phyloP scores from a whole-genome alignment of 2,797 vertebrate genomes.

The Bradypus variegatus region DNA sequence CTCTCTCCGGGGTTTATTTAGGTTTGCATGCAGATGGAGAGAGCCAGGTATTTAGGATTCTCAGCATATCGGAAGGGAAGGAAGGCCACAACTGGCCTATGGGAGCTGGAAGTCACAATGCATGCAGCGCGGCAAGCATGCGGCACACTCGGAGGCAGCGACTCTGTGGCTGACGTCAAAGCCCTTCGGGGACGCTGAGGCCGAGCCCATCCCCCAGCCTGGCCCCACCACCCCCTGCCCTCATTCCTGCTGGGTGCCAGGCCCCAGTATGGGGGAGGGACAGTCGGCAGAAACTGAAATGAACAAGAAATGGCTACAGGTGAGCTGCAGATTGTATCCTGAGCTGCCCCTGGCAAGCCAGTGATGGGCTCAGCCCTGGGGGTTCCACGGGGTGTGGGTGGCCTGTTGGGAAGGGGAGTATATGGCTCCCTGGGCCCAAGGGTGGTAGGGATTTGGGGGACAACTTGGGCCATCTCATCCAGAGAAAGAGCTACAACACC shows the following conservation, averaged over 20 bases:
- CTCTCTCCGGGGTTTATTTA: neutral
- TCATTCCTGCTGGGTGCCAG: fast-evolving
- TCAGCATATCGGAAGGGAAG: fast-evolving
- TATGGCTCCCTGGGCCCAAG: neutral
- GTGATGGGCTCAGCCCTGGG: neutral
- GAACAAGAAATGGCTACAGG: fast-evolving
- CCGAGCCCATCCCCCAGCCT: neutral
- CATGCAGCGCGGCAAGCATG: fast-evolving
- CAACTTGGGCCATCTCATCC: neutral
- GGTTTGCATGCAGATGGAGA: neutral
- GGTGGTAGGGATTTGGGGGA: neutral
- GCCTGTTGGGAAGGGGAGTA: neutral
- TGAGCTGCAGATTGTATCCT: neutral
- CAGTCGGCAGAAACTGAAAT: fast-evolving
- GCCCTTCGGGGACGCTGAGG: neutral
- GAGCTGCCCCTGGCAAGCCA: neutral
- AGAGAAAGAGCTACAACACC: neutral
- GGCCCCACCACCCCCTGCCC: neutral
- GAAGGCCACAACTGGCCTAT: too few species aligned
- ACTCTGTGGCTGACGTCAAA: fast-evolving
- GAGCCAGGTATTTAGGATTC: neutral
- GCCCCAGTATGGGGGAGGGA: fast-evolving
- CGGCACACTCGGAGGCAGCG: fast-evolving
- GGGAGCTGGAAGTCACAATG: neutral
- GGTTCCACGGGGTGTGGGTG: neutral